phyloP scores from a whole-genome alignment of 2,797 vertebrate species.

The Periophthalmus magnuspinnatus region DNA sequence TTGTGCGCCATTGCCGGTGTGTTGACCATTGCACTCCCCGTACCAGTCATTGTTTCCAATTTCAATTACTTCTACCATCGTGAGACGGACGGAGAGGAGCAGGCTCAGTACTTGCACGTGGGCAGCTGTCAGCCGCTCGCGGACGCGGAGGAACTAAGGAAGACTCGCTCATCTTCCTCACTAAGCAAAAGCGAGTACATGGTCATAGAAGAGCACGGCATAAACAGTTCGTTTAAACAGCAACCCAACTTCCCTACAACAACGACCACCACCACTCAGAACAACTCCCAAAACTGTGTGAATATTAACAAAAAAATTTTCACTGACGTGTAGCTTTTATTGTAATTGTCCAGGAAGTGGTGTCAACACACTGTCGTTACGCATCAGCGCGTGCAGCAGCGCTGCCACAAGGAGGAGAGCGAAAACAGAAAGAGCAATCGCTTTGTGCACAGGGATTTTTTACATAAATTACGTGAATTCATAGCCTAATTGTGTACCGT shows the following conservation, averaged over 20 bases:
- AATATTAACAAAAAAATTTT: slow-evolving; percentile 96
- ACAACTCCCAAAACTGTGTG: slow-evolving; percentile 90
- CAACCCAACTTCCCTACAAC: slow-evolving; percentile 82
- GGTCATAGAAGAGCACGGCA: slow-evolving; percentile 95
- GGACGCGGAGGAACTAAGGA: slow-evolving; percentile 88
- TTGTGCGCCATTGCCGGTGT: slow-evolving; percentile 96
- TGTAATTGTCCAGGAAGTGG: slow-evolving; percentile 23
- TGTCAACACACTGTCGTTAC: slow-evolving; percentile 44
- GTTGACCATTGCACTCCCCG: slow-evolving; percentile 93
- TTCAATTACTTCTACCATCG: slow-evolving; percentile 99
- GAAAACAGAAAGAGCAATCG: slow-evolving; percentile 40
- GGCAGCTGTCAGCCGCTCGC: slow-evolving; percentile 94
- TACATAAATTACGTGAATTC: slow-evolving; percentile 44
- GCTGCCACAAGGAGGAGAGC: slow-evolving; percentile 24
- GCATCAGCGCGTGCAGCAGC: slow-evolving; percentile 43
- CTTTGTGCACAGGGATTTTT: slow-evolving; percentile 47
- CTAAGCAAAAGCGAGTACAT: slow-evolving; percentile 97
- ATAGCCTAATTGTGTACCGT: slow-evolving; percentile 30
- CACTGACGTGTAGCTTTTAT: slow-evolving; percentile 86
- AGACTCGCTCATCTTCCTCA: slow-evolving; percentile 90
- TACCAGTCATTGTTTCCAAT: slow-evolving; percentile 97
- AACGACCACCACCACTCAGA: slow-evolving; percentile 72
- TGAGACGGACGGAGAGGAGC: slow-evolving; percentile 97
- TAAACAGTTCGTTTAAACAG: slow-evolving; percentile 87
- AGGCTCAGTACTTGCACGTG: slow-evolving; percentile 95